Evolutionary conservation across 2,888 invertebrate species (phyloP).

Genomic region (Coelogynopora nodosa): DNA sequence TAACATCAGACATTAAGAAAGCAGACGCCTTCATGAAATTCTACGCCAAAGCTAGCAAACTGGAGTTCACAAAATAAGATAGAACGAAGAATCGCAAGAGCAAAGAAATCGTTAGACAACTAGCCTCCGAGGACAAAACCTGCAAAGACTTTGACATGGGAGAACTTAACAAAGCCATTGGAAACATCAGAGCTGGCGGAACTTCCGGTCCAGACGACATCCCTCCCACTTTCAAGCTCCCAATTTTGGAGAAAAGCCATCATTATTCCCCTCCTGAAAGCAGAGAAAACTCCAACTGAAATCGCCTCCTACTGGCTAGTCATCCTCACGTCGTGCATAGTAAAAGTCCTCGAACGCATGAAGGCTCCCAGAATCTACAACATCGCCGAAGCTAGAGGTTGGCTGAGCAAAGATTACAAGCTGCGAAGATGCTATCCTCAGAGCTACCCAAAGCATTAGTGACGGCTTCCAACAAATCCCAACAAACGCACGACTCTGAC

Average conservation of each 20-base stretch:
- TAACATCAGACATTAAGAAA: background rate
- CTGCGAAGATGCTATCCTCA: background rate
- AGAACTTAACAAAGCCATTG: background rate
- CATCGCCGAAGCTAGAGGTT: background rate
- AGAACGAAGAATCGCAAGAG: background rate
- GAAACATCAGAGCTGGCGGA: background rate
- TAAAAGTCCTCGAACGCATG: conserved; percentile 3
- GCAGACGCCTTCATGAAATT: conserved; percentile 10
- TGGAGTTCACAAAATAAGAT: background rate
- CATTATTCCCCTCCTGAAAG: background rate
- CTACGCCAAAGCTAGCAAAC: background rate
- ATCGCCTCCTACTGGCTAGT: background rate
- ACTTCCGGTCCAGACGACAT: background rate
- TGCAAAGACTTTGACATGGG: background rate
- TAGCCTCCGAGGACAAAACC: background rate
- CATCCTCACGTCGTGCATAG: background rate
- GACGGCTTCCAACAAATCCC: background rate
- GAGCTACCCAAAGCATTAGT: background rate
- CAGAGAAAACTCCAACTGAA: background rate
- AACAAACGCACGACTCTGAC: background rate
- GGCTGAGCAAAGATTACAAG: background rate
- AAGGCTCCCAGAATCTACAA: background rate
- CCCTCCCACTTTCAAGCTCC: background rate
- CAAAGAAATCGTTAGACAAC: background rate
- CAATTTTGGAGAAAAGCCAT: conserved; percentile 2